phyloP scores from a whole-genome alignment of 2,113 vertebrate species.

The Tursiops truncatus region DNA sequence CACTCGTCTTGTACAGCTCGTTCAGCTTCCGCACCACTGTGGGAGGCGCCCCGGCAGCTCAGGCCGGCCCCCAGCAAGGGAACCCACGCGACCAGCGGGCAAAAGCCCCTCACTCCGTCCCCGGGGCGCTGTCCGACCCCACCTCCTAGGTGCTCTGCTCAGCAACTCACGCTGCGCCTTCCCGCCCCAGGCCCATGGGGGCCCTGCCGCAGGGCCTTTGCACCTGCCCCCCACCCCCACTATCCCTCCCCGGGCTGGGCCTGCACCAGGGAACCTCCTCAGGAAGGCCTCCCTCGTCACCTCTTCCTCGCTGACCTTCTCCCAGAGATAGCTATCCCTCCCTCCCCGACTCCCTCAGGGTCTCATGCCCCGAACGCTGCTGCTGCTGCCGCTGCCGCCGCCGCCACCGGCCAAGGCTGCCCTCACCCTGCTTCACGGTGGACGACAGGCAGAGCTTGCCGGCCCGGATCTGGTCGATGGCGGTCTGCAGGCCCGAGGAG shows the following conservation, averaged over 20 bases:
- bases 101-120: not conserved
- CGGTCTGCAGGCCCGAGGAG: slow-evolving; percentile 89
- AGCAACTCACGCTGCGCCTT: not conserved
- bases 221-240: not conserved
- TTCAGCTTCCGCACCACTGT: slow-evolving; percentile 94
- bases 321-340: not conserved
- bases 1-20: slow-evolving; percentile 94
- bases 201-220: not conserved
- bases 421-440: slow-evolving; percentile 94
- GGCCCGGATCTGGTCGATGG: slow-evolving; percentile 91
- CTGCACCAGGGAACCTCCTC: not conserved
- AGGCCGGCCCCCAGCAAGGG: not conserved
- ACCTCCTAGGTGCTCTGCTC: not conserved
- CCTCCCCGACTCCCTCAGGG: rapidly evolving
- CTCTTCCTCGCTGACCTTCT: not conserved
- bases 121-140: not conserved
- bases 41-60: not conserved
- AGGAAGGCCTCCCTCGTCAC: not conserved
- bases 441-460: slow-evolving; percentile 91
- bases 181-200: not conserved
- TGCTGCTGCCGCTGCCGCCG: rapidly evolving
- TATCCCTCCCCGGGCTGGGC: not conserved
- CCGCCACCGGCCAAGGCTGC: rapidly evolving
- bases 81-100: not conserved
- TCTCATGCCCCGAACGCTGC: rapidly evolving